Percentiles rank a stretch among this genome's conserved stretches.
phyloP scores from a whole-genome alignment of 1,140 invertebrate species.

The Pseudoatta argentina region DNA sequence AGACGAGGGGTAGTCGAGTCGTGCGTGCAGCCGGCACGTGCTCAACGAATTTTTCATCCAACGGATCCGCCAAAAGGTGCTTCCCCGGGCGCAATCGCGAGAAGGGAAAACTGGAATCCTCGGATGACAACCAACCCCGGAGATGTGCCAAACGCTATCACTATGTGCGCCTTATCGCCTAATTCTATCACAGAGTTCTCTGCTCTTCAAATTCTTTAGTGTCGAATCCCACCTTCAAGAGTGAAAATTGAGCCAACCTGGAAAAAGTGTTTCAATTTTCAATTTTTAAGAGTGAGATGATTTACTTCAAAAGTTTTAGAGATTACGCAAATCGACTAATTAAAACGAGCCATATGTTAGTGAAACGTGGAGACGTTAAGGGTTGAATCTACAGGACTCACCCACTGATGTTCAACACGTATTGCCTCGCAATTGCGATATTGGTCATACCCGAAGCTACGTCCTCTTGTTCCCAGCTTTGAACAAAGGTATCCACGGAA shows the following conservation, averaged over 20 bases:
- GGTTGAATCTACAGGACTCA: neutral
- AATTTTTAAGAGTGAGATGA: too few species aligned
- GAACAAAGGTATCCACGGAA: neutral
- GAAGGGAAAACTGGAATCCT: conserved; percentile 41
- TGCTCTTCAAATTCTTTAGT: too few species aligned
- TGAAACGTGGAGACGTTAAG: neutral
- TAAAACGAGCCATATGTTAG: neutral
- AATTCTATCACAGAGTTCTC: neutral
- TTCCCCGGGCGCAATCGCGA: conserved; percentile 8
- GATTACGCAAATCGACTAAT: neutral
- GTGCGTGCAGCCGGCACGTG: conserved; percentile 80
- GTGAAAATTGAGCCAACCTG: too few species aligned
- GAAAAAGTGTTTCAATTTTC: too few species aligned
- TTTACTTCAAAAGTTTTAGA: too few species aligned
- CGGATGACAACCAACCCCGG: conserved; percentile 24
- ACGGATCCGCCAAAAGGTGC: conserved; percentile 73
- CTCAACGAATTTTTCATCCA: conserved; percentile 83
- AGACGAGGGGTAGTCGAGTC: conserved; percentile 76
- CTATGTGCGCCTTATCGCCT: neutral
- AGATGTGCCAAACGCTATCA: neutral
- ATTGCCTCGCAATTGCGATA: neutral
- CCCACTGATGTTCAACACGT: neutral
- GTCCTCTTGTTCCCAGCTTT: neutral
- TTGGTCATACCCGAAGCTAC: neutral
- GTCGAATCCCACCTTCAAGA: too few species aligned